Evolutionary conservation across 2,113 vertebrate genomes (phyloP).

Genomic region (Sinocyclocheilus anshuiensis): DNA sequence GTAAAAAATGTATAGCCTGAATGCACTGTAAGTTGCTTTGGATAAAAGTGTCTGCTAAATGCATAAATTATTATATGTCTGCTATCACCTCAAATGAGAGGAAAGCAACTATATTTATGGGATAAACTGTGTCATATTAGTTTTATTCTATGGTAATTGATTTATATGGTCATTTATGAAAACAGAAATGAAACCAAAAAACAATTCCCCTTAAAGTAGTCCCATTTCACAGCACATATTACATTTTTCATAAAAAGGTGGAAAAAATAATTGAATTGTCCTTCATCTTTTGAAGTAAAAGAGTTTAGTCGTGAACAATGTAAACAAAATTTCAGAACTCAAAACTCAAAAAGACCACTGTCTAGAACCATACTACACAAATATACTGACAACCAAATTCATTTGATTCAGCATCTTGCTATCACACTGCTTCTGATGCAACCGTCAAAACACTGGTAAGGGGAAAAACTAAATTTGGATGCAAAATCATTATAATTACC

Average conservation of each 20-base stretch:
- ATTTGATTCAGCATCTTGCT: not conserved
- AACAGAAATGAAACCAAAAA: no score
- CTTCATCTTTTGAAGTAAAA: not conserved
- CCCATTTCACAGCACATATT: not conserved
- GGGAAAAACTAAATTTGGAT: not conserved
- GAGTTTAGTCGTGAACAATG: not conserved
- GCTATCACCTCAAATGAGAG: not conserved
- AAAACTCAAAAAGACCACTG: not conserved
- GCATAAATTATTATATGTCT: not conserved
- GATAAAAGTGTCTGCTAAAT: no score
- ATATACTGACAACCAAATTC: not conserved
- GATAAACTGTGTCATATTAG: not conserved
- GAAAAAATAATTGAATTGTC: not conserved
- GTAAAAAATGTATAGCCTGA: no score
- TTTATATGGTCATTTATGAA: not conserved
- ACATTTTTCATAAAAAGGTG: not conserved
- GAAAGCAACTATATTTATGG: not conserved
- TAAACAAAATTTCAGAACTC: not conserved
- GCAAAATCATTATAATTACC: not conserved
- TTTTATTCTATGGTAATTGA: not conserved
- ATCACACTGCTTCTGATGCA: not conserved
- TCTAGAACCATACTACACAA: not conserved
- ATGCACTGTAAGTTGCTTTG: no score
- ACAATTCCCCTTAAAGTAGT: no score
- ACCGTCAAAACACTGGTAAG: not conserved